Evolutionary conservation across 2,797 vertebrate genomes (phyloP).

Genomic region (Sorex maritimensis): DNA sequence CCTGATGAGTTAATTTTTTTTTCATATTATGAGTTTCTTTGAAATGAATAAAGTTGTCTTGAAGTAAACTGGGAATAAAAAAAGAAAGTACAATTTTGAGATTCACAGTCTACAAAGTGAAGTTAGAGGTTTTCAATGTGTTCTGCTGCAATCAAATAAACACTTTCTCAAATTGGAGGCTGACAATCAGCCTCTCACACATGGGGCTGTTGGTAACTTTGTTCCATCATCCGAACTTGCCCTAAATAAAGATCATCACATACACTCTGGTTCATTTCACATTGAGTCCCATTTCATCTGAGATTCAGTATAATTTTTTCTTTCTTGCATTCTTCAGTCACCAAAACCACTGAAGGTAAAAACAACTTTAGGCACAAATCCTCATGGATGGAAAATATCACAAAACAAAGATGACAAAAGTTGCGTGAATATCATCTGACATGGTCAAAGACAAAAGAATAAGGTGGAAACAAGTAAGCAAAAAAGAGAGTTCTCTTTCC

Average conservation of each 20-base stretch:
- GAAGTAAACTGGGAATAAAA: conserved; percentile 39
- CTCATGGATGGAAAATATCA: conserved; percentile 38
- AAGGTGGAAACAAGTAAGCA: background rate
- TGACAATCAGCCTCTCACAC: background rate
- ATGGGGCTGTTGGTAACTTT: background rate
- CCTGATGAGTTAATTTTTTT: conserved; percentile 67
- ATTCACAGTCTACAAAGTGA: background rate
- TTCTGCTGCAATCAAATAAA: background rate
- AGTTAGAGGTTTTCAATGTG: background rate
- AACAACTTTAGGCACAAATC: conserved; percentile 41
- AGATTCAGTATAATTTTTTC: background rate
- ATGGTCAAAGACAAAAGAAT: conserved; percentile 1
- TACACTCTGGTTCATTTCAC: background rate
- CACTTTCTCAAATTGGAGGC: background rate
- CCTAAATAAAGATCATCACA: background rate
- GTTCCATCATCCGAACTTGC: background rate
- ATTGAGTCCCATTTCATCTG: conserved; percentile 29
- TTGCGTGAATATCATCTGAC: background rate
- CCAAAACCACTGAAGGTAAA: background rate
- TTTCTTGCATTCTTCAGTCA: background rate
- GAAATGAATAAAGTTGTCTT: conserved; percentile 58
- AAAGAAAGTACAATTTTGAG: conserved; percentile 33
- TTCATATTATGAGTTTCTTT: conserved; percentile 64
- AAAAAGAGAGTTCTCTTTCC: background rate
- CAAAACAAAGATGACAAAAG: background rate